Percentiles rank a stretch among this genome's conserved stretches.
Conservation (phyloP, 2,113 vertebrate species). For the Lasiurus borealis region DNA sequence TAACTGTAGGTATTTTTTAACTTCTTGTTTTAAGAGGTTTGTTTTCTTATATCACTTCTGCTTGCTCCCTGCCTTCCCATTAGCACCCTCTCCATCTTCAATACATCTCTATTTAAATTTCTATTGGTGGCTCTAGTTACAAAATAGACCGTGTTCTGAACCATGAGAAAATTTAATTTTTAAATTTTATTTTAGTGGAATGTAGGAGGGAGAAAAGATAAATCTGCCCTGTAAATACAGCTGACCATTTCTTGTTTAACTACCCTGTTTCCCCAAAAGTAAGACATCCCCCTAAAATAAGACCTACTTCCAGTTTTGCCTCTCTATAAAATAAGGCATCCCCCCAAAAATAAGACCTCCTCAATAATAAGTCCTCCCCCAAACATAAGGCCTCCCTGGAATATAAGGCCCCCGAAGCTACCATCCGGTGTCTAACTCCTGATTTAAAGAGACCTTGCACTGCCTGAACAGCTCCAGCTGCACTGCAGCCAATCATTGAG, state of each 20-base stretch:
- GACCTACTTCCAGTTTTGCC: too few relatives aligned
- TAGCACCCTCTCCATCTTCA: neutral
- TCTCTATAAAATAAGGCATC: too few relatives aligned
- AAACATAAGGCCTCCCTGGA: too few relatives aligned
- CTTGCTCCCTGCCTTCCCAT: neutral
- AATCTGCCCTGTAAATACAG: neutral
- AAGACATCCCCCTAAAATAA: too few relatives aligned
- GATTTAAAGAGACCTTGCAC: too few relatives aligned
- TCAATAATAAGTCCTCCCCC: too few relatives aligned
- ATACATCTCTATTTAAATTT: neutral
- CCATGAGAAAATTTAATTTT: neutral
- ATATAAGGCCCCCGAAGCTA: too few relatives aligned
- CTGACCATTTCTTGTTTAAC: neutral
- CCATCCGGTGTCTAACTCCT: too few relatives aligned
- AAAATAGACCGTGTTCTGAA: neutral
- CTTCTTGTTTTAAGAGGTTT: neutral
- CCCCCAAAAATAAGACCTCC: too few relatives aligned
- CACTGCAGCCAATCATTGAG: too few relatives aligned
- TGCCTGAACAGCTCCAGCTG: too few relatives aligned
- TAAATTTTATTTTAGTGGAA: neutral
- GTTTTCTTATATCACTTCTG: neutral
- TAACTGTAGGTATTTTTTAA: neutral
- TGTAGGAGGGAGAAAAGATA: constrained; percentile 11
- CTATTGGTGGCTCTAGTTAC: neutral
- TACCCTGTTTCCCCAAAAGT: too few relatives aligned